Conservation (phyloP, 2,113 vertebrate species). For the Casuarius casuarius region DNA sequence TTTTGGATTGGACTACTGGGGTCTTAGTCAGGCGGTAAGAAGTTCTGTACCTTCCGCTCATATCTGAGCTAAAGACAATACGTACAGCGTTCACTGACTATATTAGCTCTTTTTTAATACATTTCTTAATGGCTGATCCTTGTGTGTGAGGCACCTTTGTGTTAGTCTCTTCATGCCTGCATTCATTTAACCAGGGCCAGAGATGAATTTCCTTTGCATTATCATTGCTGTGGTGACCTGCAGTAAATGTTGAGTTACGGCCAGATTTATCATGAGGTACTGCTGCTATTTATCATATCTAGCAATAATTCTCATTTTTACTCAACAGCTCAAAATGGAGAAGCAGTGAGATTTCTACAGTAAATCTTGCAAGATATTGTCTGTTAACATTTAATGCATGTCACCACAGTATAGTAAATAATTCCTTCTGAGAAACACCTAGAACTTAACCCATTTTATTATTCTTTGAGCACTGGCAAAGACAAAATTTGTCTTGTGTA, state of each 20-base stretch:
- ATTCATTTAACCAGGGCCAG: conserved; percentile 63
- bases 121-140: neutral
- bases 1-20: neutral
- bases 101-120: neutral
- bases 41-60: neutral
- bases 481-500: neutral
- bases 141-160: neutral
- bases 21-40: neutral
- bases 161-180: neutral
- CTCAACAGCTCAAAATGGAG: conserved; percentile 3
- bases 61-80: neutral
- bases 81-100: neutral
- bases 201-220: conserved; percentile 73
- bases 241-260: conserved; percentile 71
- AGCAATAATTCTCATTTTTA: conserved; percentile 56
- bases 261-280: conserved; percentile 61
- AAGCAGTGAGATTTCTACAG: neutral
- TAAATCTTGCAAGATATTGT: conserved; percentile 65
- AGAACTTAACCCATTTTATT: neutral
- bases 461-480: neutral
- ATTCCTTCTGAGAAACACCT: conserved; percentile 26
- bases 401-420: conserved; percentile 33
- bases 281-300: conserved; percentile 55
- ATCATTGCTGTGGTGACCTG: conserved; percentile 51
- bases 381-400: conserved; percentile 48